A percentile compares a stretch with the other conserved stretches of the same genome.
Evolutionary conservation across 2,888 invertebrate genomes (phyloP).

Genomic region (Drosophila sordidapex): DNA sequence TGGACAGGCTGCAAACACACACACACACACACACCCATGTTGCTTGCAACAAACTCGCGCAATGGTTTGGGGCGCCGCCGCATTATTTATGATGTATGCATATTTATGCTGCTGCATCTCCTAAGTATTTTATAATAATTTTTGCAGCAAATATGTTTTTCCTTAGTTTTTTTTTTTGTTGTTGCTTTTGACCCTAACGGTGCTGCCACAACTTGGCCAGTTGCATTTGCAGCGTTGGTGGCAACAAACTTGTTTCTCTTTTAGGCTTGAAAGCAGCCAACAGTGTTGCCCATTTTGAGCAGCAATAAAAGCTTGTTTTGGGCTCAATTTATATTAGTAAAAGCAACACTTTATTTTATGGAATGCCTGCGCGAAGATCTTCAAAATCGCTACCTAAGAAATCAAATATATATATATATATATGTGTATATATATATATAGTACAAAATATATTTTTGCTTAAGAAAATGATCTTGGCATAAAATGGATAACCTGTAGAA

Average conservation of each 20-base stretch:
- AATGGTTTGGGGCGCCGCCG: conserved; percentile 70
- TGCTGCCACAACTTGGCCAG: conserved; percentile 57
- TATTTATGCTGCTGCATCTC: conserved; percentile 76
- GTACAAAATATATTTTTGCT: too few species aligned
- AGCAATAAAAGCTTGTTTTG: conserved; percentile 8
- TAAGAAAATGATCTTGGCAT: too few species aligned
- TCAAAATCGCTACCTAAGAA: not conserved
- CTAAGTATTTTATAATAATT: conserved; percentile 76
- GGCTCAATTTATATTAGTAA: not conserved
- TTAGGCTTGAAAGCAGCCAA: not conserved
- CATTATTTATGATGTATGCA: conserved; percentile 78
- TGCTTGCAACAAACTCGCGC: conserved; percentile 42
- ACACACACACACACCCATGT: not conserved
- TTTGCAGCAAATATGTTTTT: conserved; percentile 25
- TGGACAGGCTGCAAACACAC: conserved; percentile 25
- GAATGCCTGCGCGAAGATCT: not conserved
- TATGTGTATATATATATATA: not conserved
- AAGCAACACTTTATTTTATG: conserved; percentile 8
- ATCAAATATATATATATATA: not conserved
- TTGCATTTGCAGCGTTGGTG: conserved; percentile 50
- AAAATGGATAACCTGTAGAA: too few species aligned
- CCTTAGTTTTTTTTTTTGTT: not conserved
- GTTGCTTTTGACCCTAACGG: conserved; percentile 65
- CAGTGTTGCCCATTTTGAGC: conserved; percentile 15
- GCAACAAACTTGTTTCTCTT: conserved; percentile 40